These are phyloP conservation scores for Trichechus manatus DNA, from an alignment of 2,113 vertebrate species.

Conservation along the genomic window DNA sequence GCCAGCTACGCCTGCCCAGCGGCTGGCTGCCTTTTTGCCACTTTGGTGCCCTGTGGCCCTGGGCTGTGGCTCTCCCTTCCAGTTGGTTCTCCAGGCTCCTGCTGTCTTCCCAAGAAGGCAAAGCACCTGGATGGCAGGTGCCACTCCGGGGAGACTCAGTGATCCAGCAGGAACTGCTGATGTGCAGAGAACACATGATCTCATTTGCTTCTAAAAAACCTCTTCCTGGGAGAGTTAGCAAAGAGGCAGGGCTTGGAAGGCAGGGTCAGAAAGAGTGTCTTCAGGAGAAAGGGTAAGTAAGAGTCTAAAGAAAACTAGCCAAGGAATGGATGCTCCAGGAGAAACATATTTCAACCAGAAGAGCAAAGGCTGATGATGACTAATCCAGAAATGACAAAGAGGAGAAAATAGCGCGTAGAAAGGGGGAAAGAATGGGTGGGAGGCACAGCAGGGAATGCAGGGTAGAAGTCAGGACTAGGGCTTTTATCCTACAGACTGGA, in stretches of 20 bases:
- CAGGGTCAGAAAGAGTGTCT: neutral
- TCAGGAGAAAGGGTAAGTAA: neutral
- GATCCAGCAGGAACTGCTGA: neutral
- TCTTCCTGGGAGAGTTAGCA: neutral
- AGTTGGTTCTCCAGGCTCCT: neutral
- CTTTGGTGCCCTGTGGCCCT: neutral
- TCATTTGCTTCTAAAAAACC: neutral
- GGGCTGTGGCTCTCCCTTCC: neutral
- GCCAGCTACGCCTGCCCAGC: constrained; percentile 79
- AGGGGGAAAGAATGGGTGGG: neutral
- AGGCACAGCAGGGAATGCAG: neutral
- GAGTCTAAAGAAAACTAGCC: neutral
- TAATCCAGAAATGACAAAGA: neutral
- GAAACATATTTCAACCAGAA: neutral
- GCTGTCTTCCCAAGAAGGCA: neutral
- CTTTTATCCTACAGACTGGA: neutral
- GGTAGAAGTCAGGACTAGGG: neutral
- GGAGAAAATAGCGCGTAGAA: neutral
- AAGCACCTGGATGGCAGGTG: neutral
- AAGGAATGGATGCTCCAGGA: neutral
- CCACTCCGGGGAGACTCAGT: neutral
- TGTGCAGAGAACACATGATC: neutral
- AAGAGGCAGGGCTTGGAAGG: neutral
- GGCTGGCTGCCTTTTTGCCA: constrained; percentile 55
- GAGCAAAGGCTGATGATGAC: neutral